Base-by-base conservation (phyloP, 1,140 invertebrate genomes). In the Coenobita brevimanus region DNA sequence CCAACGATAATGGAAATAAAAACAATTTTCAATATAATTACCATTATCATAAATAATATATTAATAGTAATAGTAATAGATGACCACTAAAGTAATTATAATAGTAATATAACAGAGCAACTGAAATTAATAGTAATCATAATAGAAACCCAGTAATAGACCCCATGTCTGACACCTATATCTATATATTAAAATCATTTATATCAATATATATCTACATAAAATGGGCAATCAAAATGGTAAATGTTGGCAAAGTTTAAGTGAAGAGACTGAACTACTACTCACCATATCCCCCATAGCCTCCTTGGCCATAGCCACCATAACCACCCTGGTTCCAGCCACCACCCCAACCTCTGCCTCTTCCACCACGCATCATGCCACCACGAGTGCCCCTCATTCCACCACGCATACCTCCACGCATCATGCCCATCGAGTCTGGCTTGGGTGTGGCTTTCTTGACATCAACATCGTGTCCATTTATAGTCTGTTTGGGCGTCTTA, bases 381-480 rank as follows among this genome's bases (percentile, higher is more conserved):
- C 80, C 76, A 21, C 81, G 85, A 2, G 71, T 21, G 17, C 85
- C 85, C 21, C 85, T 30, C 24, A 87, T 81, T 27, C 41, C 84
- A 36, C 81, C 81, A 8, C 85, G 76, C 62, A 87, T 87, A 33
- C 85, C 85, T 2, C 85, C 85, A 13, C 85, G 85, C 76, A 87
- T 73, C 85, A 87, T 87, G 8, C 85, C 64, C 75, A 83, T 82
- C 0, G 88, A 81, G 69, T 89, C 88, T 17, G 76, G 81, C 50
- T 83, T 89, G 43, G 97, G 96, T 73, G 97, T 98, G 43, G 97
- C 97, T 92, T 97, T 96, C 93, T 98, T 98, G 0, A 99, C 97
- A 93, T 98, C 97, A 62, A 97, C 96, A 94, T 98, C 97, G 93
- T 98, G 97, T 88, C 96, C 97, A 91, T 96, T 96, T 85, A 99